Evolutionary conservation across 2,888 invertebrate genomes (phyloP).

Genomic region (Argyra leucocephala): DNA sequence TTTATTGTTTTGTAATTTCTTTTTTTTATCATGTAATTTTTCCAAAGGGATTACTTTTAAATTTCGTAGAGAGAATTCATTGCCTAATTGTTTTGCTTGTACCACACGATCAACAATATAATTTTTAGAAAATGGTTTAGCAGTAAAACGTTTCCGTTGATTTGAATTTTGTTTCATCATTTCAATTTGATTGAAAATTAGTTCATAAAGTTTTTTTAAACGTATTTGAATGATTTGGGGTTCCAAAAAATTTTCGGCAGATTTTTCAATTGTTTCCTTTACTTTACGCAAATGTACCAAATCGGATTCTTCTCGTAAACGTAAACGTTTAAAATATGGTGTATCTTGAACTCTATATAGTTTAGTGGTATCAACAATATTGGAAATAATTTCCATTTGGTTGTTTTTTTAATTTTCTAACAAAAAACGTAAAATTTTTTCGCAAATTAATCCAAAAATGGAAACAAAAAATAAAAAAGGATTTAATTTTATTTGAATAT

Average conservation of each 20-base stretch:
- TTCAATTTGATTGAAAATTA: not conserved
- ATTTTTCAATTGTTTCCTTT: not conserved
- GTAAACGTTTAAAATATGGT: conserved; percentile 8
- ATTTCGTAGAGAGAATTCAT: not conserved
- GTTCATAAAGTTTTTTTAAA: not conserved
- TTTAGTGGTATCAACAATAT: not conserved
- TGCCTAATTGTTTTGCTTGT: not conserved
- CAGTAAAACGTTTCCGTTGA: not conserved
- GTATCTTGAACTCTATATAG: not conserved
- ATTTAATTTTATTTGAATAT: too few relatives aligned
- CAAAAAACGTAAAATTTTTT: too few relatives aligned
- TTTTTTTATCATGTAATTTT: not conserved
- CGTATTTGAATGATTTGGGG: not conserved
- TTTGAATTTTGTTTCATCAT: not conserved
- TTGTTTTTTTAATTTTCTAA: not conserved
- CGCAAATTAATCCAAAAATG: too few relatives aligned
- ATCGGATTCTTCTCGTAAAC: not conserved
- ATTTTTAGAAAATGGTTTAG: not conserved
- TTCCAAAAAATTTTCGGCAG: not conserved
- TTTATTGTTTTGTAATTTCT: not conserved
- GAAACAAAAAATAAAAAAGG: too few relatives aligned
- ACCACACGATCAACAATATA: not conserved
- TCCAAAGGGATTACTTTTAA: not conserved
- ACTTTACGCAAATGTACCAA: not conserved
- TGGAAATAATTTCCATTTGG: not conserved